These are phyloP conservation scores for Drosophila willistoni DNA, from an alignment of 1,140 invertebrate genomes.

Conservation along the genomic window DNA sequence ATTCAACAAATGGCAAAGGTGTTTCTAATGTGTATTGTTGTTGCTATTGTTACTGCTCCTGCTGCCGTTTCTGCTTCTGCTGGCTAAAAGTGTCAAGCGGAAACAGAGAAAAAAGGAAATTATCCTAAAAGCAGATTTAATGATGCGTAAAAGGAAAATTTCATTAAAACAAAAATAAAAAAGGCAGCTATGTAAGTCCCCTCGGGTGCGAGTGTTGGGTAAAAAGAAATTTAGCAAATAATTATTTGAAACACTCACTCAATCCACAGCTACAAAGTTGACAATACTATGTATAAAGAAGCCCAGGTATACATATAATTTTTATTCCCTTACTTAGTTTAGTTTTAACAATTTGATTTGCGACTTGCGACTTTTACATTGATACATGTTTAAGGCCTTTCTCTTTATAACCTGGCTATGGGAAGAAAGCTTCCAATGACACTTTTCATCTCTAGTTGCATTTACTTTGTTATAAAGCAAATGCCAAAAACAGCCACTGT, in stretches of 20 bases:
- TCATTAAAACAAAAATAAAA: constrained; percentile 14
- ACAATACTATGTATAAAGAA: no score
- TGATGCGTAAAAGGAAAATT: constrained; percentile 45
- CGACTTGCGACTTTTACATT: no score
- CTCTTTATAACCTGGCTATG: no score
- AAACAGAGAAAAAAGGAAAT: constrained; percentile 47
- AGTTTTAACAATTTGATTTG: no score
- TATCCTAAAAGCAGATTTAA: constrained; percentile 46
- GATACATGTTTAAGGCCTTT: no score
- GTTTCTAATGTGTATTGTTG: constrained; percentile 5
- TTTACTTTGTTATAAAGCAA: no score
- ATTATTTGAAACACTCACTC: neutral
- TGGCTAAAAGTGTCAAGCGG: constrained; percentile 14
- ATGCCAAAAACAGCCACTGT: no score
- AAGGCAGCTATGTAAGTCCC: neutral
- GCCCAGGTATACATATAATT: no score
- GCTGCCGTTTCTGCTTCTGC: neutral
- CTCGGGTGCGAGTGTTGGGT: neutral
- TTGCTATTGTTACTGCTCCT: neutral
- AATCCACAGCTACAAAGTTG: no score
- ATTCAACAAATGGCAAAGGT: constrained; percentile 28
- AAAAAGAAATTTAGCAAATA: neutral
- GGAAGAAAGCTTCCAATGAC: no score
- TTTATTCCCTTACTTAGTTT: no score
- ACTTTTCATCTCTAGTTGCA: no score